phyloP scores from a whole-genome alignment of 2,888 invertebrate species.

The Drosophila infuscata region DNA sequence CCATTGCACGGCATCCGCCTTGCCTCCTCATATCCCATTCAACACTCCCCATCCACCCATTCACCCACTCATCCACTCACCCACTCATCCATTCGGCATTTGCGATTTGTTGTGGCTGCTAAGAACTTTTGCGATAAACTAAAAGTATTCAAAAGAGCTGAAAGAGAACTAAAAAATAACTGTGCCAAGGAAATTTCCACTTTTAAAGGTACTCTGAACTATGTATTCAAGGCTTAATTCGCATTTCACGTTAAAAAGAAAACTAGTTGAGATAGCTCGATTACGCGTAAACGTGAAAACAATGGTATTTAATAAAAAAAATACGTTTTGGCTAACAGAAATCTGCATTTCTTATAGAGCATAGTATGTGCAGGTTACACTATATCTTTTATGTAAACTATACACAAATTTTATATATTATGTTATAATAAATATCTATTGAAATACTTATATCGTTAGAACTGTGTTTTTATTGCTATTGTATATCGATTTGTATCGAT shows the following conservation, averaged over 20 bases:
- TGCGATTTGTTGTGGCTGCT: slow-evolving; percentile 68
- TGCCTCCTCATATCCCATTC: slow-evolving; percentile 30
- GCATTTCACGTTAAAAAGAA: neutral
- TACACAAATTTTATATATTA: too few species aligned
- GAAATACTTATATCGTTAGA: neutral
- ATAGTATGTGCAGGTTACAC: too few species aligned
- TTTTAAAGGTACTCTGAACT: slow-evolving; percentile 40
- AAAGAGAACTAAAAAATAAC: slow-evolving; percentile 28
- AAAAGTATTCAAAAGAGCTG: slow-evolving; percentile 30
- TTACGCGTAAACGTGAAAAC: neutral
- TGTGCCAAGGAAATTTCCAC: slow-evolving; percentile 46
- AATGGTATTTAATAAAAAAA: neutral
- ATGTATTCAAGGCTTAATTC: neutral
- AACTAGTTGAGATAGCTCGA: neutral
- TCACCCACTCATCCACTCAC: slow-evolving; percentile 16
- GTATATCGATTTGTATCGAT: neutral
- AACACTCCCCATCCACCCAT: slow-evolving; percentile 9
- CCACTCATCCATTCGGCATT: slow-evolving; percentile 33
- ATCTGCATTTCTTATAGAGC: neutral
- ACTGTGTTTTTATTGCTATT: neutral
- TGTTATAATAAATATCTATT: neutral
- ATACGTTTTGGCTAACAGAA: neutral
- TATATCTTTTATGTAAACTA: too few species aligned
- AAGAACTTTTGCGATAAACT: slow-evolving; percentile 65
- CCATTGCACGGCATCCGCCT: slow-evolving; percentile 57